Percentiles rank a stretch among this genome's conserved stretches.
phyloP scores from a whole-genome alignment of 2,113 vertebrate genomes.

The Pimephales promelas region DNA sequence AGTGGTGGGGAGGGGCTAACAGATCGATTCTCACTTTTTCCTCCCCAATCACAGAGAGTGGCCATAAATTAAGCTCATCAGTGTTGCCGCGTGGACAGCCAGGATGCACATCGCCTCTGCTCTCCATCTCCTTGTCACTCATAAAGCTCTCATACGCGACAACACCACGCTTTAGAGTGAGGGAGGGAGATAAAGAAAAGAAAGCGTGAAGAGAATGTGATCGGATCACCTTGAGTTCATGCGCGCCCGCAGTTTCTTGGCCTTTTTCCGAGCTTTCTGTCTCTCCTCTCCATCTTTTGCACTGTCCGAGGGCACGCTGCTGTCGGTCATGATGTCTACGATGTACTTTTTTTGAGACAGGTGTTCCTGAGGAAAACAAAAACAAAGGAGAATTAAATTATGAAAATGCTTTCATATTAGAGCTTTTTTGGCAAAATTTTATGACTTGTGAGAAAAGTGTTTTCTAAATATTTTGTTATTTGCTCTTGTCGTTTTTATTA shows the following conservation, averaged over 20 bases:
- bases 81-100: slow-evolving; percentile 83
- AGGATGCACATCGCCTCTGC: slow-evolving; percentile 82
- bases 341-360: slow-evolving; percentile 97
- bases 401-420: not conserved
- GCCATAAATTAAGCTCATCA: slow-evolving; percentile 97
- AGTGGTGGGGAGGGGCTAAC: slow-evolving; percentile 55
- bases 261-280: slow-evolving; percentile 92
- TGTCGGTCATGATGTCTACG: slow-evolving; percentile 90
- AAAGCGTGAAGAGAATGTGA: not conserved
- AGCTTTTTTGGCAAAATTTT: not conserved
- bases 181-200: not conserved
- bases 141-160: slow-evolving; percentile 62
- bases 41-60: slow-evolving; percentile 97
- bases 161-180: slow-evolving; percentile 54
- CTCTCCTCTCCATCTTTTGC: slow-evolving; percentile 89
- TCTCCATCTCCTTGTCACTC: slow-evolving; percentile 76
- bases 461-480: not conserved
- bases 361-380: slow-evolving; percentile 84
- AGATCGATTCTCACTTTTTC: slow-evolving; percentile 90
- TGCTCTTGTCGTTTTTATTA: no score
- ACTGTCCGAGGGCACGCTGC: slow-evolving; percentile 79
- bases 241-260: slow-evolving; percentile 92
- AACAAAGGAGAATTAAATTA: not conserved
- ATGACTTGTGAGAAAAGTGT: not conserved
- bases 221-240: slow-evolving; percentile 92